Base-by-base conservation (phyloP, 2,888 invertebrate genomes). In the Acanthosepion lycidas region DNA sequence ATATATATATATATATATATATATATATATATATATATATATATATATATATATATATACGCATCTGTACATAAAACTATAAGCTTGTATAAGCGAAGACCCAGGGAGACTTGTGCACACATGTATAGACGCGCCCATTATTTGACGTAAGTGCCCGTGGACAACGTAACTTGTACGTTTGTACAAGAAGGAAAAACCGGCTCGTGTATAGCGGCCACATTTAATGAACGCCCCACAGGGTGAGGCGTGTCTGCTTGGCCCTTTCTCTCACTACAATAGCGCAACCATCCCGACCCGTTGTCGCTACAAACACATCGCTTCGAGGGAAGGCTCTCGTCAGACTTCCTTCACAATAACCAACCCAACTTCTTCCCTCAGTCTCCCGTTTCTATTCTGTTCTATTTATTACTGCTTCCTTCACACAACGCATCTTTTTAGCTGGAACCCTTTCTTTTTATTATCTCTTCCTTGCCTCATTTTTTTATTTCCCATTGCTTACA, bases 161-260 rank as follows among this genome's bases (percentile, higher is more conserved):
- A 78, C 33, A 78, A 5, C 33, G 78, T 78, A 78, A n/a, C 78
- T 78, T 78, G 78, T 78, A 78, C 78, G 78, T 78, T 78, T 78
- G 78, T 78, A 78, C 78, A 78, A 78, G 78, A 15, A n/a, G 78
- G 78, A 33, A 78, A 78, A n/a, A 9, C 78, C 78, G 78, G n/a
- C 33, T 78, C n/a, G 78, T n/a, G 78, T n/a, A 15, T 78, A 15
- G 78, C 78, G n/a, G 78, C 78, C 78, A 78, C 78, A 78, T 78
- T 78, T 78, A 78, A 78, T 78, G 78, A 78, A 78, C 78, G n/a
- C n/a, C 78, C 78, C 78, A 78, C n/a, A 78, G 78, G 78, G 9
- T n/a, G 33, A 33, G 78, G 6, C 15, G 6, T 4, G 78, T 78
- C 78, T 78, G 78, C 78, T 33, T 78, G 78, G 78, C 78, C 78